phyloP scores from a whole-genome alignment of 2,888 invertebrate genomes.

The Tachina fera region DNA sequence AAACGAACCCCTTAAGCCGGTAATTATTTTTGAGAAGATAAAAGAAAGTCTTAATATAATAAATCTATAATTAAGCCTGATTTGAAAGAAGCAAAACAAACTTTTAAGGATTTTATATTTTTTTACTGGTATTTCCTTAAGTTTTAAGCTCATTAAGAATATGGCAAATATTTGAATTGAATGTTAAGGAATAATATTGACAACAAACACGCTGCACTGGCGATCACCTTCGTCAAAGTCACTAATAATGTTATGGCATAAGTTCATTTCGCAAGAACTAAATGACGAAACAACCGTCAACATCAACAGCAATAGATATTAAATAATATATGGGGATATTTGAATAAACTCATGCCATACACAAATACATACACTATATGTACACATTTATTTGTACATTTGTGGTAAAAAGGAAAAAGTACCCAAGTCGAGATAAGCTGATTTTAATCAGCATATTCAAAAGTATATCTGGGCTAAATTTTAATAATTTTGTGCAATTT shows the following conservation, averaged over 20 bases:
- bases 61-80: background rate
- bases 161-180: background rate
- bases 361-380: background rate
- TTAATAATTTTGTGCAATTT: no score
- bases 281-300: background rate
- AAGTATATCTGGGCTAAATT: no score
- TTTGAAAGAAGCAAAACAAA: background rate
- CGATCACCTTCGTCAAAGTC: constrained; percentile 58
- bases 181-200: background rate
- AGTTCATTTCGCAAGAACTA: constrained; percentile 9
- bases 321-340: constrained; percentile 25
- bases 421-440: no score
- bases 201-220: background rate
- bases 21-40: constrained; percentile 16
- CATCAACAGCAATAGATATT: constrained; percentile 1
- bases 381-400: no score
- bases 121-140: background rate
- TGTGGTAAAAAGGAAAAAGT: no score
- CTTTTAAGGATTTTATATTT: background rate
- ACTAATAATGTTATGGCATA: constrained; percentile 34
- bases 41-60: background rate
- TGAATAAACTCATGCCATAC: background rate
- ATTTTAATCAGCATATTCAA: no score
- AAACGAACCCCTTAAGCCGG: background rate
- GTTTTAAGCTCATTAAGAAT: background rate